These are phyloP conservation scores for Nemurella pictetii DNA, from an alignment of 2,888 invertebrate species.

Conservation along the genomic window DNA sequence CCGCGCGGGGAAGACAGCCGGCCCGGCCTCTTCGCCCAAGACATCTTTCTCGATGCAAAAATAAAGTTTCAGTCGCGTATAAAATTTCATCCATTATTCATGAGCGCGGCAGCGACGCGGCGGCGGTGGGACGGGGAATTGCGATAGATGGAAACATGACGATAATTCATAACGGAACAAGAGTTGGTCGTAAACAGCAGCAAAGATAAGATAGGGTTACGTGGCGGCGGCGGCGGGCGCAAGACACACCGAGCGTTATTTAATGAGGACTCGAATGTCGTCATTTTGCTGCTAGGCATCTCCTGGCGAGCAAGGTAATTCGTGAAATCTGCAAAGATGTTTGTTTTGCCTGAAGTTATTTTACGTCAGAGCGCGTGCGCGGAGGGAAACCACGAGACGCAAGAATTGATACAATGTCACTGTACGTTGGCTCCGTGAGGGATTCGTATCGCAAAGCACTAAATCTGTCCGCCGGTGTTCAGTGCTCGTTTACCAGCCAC, in stretches of 20 bases:
- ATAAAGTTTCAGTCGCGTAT: constrained; percentile 37
- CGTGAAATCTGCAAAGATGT: too few species aligned
- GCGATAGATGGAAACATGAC: constrained; percentile 21
- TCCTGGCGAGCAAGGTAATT: too few species aligned
- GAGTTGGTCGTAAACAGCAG: constrained; percentile 2
- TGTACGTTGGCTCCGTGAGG: too few species aligned
- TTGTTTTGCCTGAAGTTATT: too few species aligned
- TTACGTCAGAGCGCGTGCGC: too few species aligned
- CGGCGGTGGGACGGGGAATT: constrained; percentile 1
- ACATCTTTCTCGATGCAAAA: constrained; percentile 35
- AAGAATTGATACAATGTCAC: too few species aligned
- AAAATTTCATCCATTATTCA: constrained; percentile 38
- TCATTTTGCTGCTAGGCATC: too few species aligned
- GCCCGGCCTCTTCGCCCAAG: background rate
- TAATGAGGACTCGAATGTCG: too few species aligned
- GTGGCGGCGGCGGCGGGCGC: background rate
- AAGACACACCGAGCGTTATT: background rate
- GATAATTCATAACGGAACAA: constrained; percentile 31
- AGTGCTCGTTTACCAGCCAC: too few species aligned
- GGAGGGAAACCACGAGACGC: too few species aligned
- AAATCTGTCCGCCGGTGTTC: too few species aligned
- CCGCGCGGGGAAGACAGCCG: constrained; percentile 43
- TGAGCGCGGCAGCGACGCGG: constrained; percentile 8
- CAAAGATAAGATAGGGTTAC: background rate
- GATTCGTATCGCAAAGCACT: too few species aligned